Evolutionary conservation across 2,888 invertebrate genomes (phyloP), one percentile per base, ranked within the genome.

Genomic region (Drosophila sordidula): DNA sequence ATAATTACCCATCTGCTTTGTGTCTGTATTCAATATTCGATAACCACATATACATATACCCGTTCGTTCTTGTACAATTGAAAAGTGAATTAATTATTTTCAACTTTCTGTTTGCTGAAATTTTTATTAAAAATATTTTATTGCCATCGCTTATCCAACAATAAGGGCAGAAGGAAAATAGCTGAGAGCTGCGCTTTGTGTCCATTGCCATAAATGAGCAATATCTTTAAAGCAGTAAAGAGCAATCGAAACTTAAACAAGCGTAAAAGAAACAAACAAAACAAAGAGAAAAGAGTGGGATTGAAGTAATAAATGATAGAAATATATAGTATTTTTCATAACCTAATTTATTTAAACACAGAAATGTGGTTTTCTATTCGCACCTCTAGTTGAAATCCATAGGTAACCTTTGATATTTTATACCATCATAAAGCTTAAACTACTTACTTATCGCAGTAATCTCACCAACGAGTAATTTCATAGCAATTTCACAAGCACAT

Each of bases 111-210:
- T 71, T 78, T 71, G 46, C 64, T 42, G 47, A 39, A 57, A 70
- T 69, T 50, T 62, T 63, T 64, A 77, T 83, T 80, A 80, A 67
- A 69, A 82, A 25, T 38, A 66, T 54, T 70, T 69, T 64, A 67
- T 67, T 64, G 51, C n/a, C 32, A 29, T 39, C 46, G 50, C 39
- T 44, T 41, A 62, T 18, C 25, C 25, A 54, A 36, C 54, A 61
- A 67, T 18, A 32, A 36, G 38, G 44, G 25, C 38, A 39, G 38
- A 49, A 18, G 22, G 26, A 44, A 56, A 75, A 56, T 67, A 39
- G 50, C 59, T 46, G 29, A 59, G 18, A 29, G 47, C 39, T 18
- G 3, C 12, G 6, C 39, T 51, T 66, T 59, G 47, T 61, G 38
- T 9, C 46, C 34, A 44, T 51, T 57, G 29, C 18, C 6, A 55